These are phyloP conservation scores for Agrochola macilenta DNA, from an alignment of 2,888 invertebrate species.

Conservation along the genomic window DNA sequence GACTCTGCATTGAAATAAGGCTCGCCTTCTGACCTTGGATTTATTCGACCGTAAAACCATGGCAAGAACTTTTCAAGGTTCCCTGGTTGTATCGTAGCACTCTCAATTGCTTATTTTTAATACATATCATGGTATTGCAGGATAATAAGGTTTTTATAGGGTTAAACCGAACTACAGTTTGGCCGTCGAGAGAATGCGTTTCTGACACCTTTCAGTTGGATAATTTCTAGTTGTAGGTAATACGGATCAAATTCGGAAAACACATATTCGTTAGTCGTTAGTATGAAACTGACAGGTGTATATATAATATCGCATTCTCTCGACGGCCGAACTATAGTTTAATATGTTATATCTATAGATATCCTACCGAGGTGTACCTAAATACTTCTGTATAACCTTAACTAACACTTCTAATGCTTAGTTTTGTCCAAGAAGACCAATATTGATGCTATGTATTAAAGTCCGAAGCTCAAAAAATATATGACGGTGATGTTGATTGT, in stretches of 20 bases:
- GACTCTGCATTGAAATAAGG: background rate
- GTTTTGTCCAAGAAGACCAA: background rate
- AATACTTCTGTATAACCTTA: background rate
- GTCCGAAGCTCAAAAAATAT: background rate
- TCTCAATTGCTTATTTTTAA: background rate
- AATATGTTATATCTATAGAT: background rate
- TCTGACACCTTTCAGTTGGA: too few relatives aligned
- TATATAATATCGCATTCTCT: too few relatives aligned
- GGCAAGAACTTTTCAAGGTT: conserved; percentile 28
- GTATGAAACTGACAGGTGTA: too few relatives aligned
- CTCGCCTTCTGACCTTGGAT: conserved; percentile 1
- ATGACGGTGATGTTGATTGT: background rate
- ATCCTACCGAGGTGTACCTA: background rate
- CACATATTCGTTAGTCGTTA: too few relatives aligned
- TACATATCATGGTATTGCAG: background rate
- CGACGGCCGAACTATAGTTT: too few relatives aligned
- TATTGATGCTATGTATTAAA: background rate
- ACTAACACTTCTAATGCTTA: background rate
- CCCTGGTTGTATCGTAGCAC: background rate
- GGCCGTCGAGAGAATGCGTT: too few relatives aligned
- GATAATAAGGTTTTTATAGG: background rate
- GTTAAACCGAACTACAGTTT: too few relatives aligned
- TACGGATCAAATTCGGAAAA: too few relatives aligned
- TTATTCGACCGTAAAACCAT: conserved; percentile 20
- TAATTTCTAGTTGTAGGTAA: too few relatives aligned